These are phyloP conservation scores for Serinus canaria DNA, from an alignment of 2,113 vertebrate genomes.

Conservation along the genomic window DNA sequence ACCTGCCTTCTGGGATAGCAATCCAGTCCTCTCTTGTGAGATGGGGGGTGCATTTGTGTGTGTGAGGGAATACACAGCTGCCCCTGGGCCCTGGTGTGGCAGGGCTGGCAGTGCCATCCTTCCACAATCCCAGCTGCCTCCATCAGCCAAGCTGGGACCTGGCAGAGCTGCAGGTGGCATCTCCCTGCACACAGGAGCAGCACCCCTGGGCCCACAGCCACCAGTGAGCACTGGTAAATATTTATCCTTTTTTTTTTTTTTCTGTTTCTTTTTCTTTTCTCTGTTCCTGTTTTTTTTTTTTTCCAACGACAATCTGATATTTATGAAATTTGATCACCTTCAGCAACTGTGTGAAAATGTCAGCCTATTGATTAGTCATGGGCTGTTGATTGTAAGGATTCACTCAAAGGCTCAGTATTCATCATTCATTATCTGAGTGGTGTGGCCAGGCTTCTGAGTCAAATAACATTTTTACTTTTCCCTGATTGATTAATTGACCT, in stretches of 20 bases:
- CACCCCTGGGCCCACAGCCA: accelerated
- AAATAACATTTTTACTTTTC: constrained; percentile 57
- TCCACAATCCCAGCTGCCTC: background rate
- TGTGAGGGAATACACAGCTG: accelerated
- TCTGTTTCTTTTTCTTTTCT: background rate
- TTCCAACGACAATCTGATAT: background rate
- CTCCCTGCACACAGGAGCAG: background rate
- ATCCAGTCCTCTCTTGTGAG: accelerated
- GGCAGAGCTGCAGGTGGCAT: background rate
- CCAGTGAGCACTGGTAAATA: accelerated
- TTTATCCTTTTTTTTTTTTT: no score
- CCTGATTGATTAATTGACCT: constrained; percentile 64
- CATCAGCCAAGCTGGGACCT: accelerated
- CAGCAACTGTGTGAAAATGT: constrained; percentile 56
- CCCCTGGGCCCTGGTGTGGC: background rate
- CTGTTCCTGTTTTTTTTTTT: background rate
- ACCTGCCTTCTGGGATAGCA: background rate
- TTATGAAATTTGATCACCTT: constrained; percentile 54
- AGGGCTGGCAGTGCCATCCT: no score
- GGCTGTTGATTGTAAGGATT: constrained; percentile 49
- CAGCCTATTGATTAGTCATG: constrained; percentile 47
- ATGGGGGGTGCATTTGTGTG: accelerated
- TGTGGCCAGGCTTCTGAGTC: background rate
- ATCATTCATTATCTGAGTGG: constrained; percentile 35
- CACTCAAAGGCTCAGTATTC: constrained; percentile 23